Evolutionary conservation across 1,140 invertebrate genomes (phyloP).

Genomic region (Cherax destructor): DNA sequence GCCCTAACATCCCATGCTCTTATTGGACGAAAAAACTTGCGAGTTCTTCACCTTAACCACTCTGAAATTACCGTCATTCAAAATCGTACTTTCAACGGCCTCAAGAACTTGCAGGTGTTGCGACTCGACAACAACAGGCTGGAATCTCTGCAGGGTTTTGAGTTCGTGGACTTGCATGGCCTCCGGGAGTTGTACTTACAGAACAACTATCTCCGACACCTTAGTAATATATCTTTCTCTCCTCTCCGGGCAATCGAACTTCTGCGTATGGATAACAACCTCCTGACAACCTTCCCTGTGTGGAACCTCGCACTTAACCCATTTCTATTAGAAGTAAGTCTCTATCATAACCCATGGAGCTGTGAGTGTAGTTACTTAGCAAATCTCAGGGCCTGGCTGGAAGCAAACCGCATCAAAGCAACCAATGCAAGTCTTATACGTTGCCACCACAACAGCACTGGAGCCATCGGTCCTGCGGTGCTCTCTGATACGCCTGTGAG

Average conservation of each 20-base stretch:
- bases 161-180: conserved; percentile 89
- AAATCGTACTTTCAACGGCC: conserved; percentile 93
- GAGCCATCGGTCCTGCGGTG: conserved; percentile 65
- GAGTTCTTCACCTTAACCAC: conserved; percentile 88
- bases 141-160: conserved; percentile 87
- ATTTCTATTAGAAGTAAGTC: conserved; percentile 74
- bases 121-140: conserved; percentile 91
- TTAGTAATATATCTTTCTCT: conserved; percentile 87
- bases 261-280: conserved; percentile 89
- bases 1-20: conserved; percentile 92
- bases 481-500: conserved; percentile 64
- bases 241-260: conserved; percentile 86
- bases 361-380: conserved; percentile 76
- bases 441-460: conserved; percentile 68
- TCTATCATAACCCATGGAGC: conserved; percentile 77
- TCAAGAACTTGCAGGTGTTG: conserved; percentile 86
- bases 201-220: conserved; percentile 86
- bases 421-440: conserved; percentile 62
- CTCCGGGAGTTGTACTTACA: conserved; percentile 90
- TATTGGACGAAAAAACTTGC: conserved; percentile 88
- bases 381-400: conserved; percentile 74
- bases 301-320: conserved; percentile 75
- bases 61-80: conserved; percentile 90
- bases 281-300: conserved; percentile 85
- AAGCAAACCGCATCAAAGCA: conserved; percentile 72